Evolutionary conservation across 2,888 invertebrate species (phyloP).

Genomic region (Lithophane leautieri): DNA sequence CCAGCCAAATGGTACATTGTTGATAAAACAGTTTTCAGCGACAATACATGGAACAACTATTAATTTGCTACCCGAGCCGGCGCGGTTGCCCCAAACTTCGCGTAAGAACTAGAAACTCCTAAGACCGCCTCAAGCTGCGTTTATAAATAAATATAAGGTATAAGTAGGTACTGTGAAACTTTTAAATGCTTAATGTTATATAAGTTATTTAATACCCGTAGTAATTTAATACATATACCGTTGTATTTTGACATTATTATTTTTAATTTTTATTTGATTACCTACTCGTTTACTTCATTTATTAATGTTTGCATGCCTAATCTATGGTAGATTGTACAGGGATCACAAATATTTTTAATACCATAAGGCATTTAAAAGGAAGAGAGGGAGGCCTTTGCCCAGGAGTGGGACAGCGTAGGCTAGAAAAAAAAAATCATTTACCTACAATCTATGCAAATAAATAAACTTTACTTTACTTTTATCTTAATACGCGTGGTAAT

Average conservation of each 20-base stretch:
- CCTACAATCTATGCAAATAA: no score
- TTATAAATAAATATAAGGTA: constrained; percentile 58
- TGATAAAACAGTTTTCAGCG: constrained; percentile 26
- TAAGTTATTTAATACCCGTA: constrained; percentile 33
- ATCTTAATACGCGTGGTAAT: constrained; percentile 8
- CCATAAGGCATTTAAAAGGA: no score
- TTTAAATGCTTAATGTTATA: constrained; percentile 30
- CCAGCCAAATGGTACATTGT: constrained; percentile 40
- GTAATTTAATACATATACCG: constrained; percentile 19
- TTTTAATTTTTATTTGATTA: no score
- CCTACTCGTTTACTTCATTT: no score
- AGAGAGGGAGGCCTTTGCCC: no score
- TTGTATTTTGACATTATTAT: no score
- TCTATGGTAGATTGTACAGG: no score
- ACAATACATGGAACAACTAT: constrained; percentile 50
- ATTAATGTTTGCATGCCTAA: no score
- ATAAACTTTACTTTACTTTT: no score
- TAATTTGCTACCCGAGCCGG: constrained; percentile 42
- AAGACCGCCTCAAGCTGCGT: constrained; percentile 41
- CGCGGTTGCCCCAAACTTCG: constrained; percentile 48
- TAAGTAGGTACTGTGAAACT: constrained; percentile 27
- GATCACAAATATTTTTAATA: no score
- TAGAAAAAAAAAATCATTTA: no score
- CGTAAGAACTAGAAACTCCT: constrained; percentile 49
- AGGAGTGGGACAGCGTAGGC: no score